Conservation (phyloP, 2,888 invertebrate genomes). For the Tyria jacobaeae region DNA sequence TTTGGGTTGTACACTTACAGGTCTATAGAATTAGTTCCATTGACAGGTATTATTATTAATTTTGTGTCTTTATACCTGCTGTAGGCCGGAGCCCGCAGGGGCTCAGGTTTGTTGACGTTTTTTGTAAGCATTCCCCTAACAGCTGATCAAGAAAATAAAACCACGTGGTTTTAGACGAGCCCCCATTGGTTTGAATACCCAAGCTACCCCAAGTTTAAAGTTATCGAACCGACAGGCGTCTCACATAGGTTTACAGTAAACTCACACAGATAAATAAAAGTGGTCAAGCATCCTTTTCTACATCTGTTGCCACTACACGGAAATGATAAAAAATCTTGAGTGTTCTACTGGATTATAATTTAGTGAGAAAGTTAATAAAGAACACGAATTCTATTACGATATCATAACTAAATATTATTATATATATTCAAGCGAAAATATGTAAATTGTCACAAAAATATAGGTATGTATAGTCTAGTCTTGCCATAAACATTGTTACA, state of each 20-base stretch:
- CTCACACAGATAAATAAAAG: conserved; percentile 20
- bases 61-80: conserved; percentile 66
- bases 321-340: conserved; percentile 31
- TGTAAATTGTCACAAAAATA: neutral
- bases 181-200: conserved; percentile 58
- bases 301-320: conserved; percentile 34
- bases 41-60: conserved; percentile 51
- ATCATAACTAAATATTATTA: neutral
- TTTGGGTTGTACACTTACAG: conserved; percentile 11
- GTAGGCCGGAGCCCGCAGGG: conserved; percentile 45
- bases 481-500: too few species aligned
- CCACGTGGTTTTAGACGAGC: conserved; percentile 55
- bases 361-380: too few species aligned
- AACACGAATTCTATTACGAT: neutral
- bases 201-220: conserved; percentile 51
- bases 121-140: conserved; percentile 74
- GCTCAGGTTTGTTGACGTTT: conserved; percentile 71
- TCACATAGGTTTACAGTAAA: conserved; percentile 3
- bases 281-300: conserved; percentile 27
- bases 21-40: conserved; percentile 35
- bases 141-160: conserved; percentile 77
- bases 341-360: neutral
- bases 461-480: neutral
- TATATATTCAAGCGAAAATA: neutral
- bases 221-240: conserved; percentile 31